Evolutionary conservation across 2,888 invertebrate genomes (phyloP).

Genomic region (Meloe dianella): DNA sequence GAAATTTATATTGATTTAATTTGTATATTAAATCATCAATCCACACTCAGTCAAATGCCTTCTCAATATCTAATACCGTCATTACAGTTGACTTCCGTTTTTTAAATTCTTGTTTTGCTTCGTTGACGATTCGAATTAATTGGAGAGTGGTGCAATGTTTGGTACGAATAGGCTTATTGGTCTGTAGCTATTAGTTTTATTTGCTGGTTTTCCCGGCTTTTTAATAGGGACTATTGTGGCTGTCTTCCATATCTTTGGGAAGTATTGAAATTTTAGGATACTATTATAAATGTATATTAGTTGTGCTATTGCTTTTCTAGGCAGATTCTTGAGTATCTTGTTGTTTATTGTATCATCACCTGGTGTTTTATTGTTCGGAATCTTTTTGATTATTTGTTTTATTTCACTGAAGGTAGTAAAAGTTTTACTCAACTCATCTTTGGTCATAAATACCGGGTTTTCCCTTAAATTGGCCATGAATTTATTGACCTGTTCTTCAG

Average conservation of each 20-base stretch:
- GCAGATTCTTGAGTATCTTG: conserved; percentile 14
- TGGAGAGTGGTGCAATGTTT: conserved; percentile 42
- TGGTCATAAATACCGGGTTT: no score
- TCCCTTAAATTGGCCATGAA: no score
- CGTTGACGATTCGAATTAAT: conserved; percentile 31
- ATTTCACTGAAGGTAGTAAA: background rate
- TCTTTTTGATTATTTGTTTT: conserved; percentile 13
- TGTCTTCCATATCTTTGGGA: conserved; percentile 40
- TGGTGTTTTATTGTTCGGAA: conserved; percentile 19
- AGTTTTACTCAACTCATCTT: no score
- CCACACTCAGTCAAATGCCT: conserved; percentile 40
- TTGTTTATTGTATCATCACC: conserved; percentile 23
- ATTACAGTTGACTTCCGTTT: conserved; percentile 37
- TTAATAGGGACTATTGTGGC: conserved; percentile 37
- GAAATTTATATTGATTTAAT: conserved; percentile 33
- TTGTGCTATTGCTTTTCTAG: conserved; percentile 10
- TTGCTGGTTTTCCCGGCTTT: conserved; percentile 39
- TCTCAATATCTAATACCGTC: conserved; percentile 27
- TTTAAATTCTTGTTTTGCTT: conserved; percentile 34
- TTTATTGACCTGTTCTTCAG: no score
- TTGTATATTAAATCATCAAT: conserved; percentile 42
- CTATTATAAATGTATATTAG: conserved; percentile 17
- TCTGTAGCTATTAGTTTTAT: conserved; percentile 34
- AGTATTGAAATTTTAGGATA: conserved; percentile 23
- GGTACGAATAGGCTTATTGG: conserved; percentile 42